Conservation (phyloP, 2,113 vertebrate species). For the Laticauda colubrina region DNA sequence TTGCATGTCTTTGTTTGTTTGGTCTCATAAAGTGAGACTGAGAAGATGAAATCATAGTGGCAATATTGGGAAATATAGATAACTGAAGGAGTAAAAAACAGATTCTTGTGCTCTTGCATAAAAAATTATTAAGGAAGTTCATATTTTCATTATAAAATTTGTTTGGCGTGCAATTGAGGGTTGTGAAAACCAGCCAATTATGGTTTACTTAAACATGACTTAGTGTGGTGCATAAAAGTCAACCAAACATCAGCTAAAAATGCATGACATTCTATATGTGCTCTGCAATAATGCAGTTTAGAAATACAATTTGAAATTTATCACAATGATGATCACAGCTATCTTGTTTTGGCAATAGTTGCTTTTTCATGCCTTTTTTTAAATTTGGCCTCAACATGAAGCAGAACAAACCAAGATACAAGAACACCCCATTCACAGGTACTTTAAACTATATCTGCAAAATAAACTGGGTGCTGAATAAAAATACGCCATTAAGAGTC, state of each 20-base stretch:
- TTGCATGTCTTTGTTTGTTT: neutral
- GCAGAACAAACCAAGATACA: neutral
- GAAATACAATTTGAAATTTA: neutral
- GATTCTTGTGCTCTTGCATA: neutral
- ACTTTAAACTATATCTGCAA: too few species aligned
- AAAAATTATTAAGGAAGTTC: neutral
- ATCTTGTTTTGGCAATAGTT: neutral
- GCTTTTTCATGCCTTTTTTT: neutral
- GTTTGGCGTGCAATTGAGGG: slow-evolving; percentile 49
- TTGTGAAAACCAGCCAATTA: slow-evolving; percentile 65
- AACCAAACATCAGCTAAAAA: neutral
- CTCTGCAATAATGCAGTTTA: neutral
- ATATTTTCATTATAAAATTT: neutral
- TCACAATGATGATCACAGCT: neutral
- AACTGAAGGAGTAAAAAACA: neutral
- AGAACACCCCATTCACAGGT: neutral
- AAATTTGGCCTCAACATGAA: neutral
- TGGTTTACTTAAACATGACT: neutral
- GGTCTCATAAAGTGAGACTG: neutral
- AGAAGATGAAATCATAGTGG: neutral
- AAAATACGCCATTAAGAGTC: neutral
- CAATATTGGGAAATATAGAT: neutral
- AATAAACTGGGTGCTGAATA: neutral
- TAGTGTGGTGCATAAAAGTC: neutral
- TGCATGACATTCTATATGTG: neutral